Base-by-base conservation (phyloP, 2,888 invertebrate species). In the Nomada flava region DNA sequence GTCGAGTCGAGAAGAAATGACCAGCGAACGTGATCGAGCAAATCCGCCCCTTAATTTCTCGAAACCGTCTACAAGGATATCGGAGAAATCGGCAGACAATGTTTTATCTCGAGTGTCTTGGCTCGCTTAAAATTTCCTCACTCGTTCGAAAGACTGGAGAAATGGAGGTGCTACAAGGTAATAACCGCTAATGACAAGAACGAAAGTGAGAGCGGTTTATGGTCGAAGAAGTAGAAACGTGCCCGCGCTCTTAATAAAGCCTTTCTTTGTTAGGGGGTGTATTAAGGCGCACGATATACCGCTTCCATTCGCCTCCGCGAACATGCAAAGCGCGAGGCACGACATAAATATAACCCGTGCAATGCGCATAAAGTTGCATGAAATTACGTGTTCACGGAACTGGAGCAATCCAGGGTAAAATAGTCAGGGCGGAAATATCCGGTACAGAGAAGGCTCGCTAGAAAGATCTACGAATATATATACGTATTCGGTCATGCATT, bases 341-440 rank as follows among this genome's bases (percentile, higher is more conserved):
- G 69, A 67, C 71, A 50, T 72, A 82, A 76, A 76, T 72, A 72
- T 71, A 72, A 70, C 76, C 47, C 78, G 23, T 53, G 59, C 63
- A 26, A 50, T 64, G 68, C 36, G 73, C 81, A 53, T 74, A 82
- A 73, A 76, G 59, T 82, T 69, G 63, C 72, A 53, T 20, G 75
- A 76, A 79, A 76, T 68, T 74, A 79, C 76, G 72, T 71, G 76
- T 76, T 76, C 74, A 36, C 63, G 76, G 55, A 83, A 84, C 63
- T 71, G 76, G 79, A 68, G 79, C 73, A 52, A 84, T 79, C 83
- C 71, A 15, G 76, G 71, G 73, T 74, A 53, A 79, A 83, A 73
- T 65, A 83, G 83, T 64, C 71, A 76, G 71, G 76, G 73, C 74
- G 83, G 84, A 84, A 83, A 83, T 84, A 83, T 79, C 83, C 79